A percentile compares a stretch with the other conserved stretches of the same genome.
phyloP scores from a whole-genome alignment of 1,140 invertebrate species.

The Phortica variegata region DNA sequence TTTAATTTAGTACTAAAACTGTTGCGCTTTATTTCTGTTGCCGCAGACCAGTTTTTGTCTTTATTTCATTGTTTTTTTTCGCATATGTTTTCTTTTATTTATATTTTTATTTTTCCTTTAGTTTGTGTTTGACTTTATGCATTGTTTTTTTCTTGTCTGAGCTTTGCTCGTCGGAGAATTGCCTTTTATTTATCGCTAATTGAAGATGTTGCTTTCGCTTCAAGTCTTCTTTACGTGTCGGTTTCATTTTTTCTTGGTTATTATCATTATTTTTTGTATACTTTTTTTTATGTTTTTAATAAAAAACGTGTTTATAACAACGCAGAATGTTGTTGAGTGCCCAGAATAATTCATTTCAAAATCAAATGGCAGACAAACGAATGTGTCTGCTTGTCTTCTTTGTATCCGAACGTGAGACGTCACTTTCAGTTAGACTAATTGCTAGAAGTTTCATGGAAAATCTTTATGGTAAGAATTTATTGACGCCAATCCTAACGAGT shows the following conservation, averaged over 20 bases:
- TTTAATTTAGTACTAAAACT: conserved; percentile 51
- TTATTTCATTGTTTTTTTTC: background rate
- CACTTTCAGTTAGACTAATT: too few relatives aligned
- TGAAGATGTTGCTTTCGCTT: conserved; percentile 51
- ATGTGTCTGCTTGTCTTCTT: too few relatives aligned
- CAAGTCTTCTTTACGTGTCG: conserved; percentile 19
- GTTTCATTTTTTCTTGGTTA: conserved; percentile 15
- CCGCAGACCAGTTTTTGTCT: too few relatives aligned
- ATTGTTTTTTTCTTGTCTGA: conserved; percentile 35
- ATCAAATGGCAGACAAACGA: too few relatives aligned
- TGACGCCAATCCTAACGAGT: too few relatives aligned
- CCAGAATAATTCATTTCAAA: conserved; percentile 50
- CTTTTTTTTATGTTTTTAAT: conserved; percentile 52
- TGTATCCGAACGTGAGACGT: too few relatives aligned
- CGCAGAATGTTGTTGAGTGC: conserved; percentile 51
- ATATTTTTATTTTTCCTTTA: conserved; percentile 15
- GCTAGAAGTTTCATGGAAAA: too few relatives aligned
- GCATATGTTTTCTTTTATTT: background rate
- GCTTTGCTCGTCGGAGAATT: conserved; percentile 48
- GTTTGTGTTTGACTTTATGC: conserved; percentile 16
- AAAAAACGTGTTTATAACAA: conserved; percentile 55
- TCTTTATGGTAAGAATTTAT: too few relatives aligned
- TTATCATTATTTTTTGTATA: conserved; percentile 42
- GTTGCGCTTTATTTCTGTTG: conserved; percentile 39
- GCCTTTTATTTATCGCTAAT: conserved; percentile 53